phyloP scores from a whole-genome alignment of 2,797 vertebrate genomes.

The Enteromius thamalakanensis region DNA sequence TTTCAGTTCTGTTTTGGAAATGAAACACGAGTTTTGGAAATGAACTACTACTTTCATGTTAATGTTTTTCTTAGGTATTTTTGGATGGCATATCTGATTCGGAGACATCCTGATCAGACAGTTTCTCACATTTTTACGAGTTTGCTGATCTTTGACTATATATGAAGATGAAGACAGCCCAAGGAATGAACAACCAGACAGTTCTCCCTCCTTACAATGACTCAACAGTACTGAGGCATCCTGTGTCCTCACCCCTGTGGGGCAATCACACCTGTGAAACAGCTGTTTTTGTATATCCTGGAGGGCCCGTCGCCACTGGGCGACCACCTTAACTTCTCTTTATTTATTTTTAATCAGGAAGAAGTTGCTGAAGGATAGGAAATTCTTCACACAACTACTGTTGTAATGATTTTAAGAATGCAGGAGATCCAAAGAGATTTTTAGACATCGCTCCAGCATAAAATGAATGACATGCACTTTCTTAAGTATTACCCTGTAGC shows the following conservation, averaged over 20 bases:
- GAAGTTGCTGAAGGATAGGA: background rate
- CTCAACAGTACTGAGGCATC: constrained; percentile 29
- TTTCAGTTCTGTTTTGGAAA: too few species aligned
- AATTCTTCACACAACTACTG: background rate
- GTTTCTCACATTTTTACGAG: background rate
- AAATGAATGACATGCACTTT: constrained; percentile 42
- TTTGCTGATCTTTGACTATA: background rate
- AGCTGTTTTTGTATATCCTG: constrained; percentile 34
- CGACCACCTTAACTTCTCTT: background rate
- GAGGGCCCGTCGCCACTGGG: background rate
- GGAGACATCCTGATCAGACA: background rate
- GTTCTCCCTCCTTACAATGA: constrained; percentile 46
- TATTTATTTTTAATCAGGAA: background rate
- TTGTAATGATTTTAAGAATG: background rate
- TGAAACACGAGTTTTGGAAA: background rate
- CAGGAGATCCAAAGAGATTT: background rate
- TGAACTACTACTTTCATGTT: background rate
- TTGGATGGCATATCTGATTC: background rate
- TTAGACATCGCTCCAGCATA: background rate
- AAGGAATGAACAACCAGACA: constrained; percentile 22
- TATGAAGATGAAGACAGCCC: constrained; percentile 8
- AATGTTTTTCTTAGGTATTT: background rate
- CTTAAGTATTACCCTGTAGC: constrained; percentile 22
- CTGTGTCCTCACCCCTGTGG: background rate
- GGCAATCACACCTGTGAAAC: constrained; percentile 44